Evolutionary conservation across 1,140 invertebrate species (phyloP), one percentile per base, ranked within the genome.

Genomic region (Scaptomyza pallida): DNA sequence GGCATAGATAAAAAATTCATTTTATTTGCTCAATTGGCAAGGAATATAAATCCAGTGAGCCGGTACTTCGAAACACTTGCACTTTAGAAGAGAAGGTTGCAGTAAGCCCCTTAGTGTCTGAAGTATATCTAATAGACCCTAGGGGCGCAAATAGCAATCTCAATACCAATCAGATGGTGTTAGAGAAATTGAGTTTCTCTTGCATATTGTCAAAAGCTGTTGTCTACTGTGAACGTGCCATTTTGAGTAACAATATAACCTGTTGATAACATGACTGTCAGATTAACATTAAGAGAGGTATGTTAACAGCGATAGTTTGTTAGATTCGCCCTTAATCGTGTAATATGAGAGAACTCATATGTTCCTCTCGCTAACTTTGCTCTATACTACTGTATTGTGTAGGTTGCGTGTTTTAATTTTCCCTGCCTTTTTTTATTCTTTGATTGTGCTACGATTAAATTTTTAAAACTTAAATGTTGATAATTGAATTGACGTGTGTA

Each of bases 401-500:
- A 40, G 48, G 45, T 52, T 41, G 41, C 45, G 67, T 70, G 54
- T 43, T 44, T 72, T 45, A 60, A 19, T 9, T 40, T 45, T 57
- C 59, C 57, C 23, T 19, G 17, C 16, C 65, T 61, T 81, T 80
- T 69, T 77, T 68, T 74, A 72, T 60, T 45, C 45, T 64, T 33
- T 41, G 26, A 13, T 55, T 37, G 48, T 47, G 33, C 33, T 33
- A 17, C 35, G 50, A 23, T 64, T 56, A 56, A 52, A 19, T 52
- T 21, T 30, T 54, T 33, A 50, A 9, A 30, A 30, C 26, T 30
- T 2, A 30, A 72, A 63, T 72, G n/a, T 44, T 67, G 52, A 64
- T 73, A 85, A 75, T 79, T 76, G 47, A 86, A 80, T 85, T 86
- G 65, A 57, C 13, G 21, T 33, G 9, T 63, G 13, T 44, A 12